phyloP scores from a whole-genome alignment of 1,140 invertebrate species.

The Meteorus sp. region DNA sequence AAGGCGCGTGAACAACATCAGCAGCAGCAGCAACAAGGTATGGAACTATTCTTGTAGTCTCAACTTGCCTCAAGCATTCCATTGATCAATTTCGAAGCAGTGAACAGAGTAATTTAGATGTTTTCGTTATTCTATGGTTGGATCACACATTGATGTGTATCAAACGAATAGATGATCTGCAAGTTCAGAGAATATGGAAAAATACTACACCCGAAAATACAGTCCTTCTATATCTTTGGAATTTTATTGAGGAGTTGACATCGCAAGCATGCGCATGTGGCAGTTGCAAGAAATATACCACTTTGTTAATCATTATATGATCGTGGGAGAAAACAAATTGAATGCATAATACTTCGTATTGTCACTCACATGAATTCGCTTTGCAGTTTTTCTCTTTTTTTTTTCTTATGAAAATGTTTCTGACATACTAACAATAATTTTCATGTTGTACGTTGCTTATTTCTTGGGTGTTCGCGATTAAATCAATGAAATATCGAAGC shows the following conservation, averaged over 20 bases:
- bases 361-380: too few relatives aligned
- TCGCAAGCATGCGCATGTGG: constrained; percentile 53
- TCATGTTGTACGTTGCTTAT: too few relatives aligned
- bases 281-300: constrained; percentile 28
- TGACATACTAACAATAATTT: constrained; percentile 12
- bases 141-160: too few relatives aligned
- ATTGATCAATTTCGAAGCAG: too few relatives aligned
- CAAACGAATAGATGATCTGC: background rate
- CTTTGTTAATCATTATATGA: constrained; percentile 45
- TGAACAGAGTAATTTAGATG: too few relatives aligned
- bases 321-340: background rate
- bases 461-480: too few relatives aligned
- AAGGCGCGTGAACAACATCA: constrained; percentile 57
- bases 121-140: too few relatives aligned
- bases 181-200: too few relatives aligned
- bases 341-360: too few relatives aligned
- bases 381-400: too few relatives aligned
- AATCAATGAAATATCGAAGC: too few relatives aligned
- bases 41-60: constrained; percentile 28
- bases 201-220: too few relatives aligned
- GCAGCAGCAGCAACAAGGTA: constrained; percentile 55
- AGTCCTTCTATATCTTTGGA: background rate
- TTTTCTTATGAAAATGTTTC: background rate
- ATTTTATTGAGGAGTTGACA: constrained; percentile 45
- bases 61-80: constrained; percentile 18